Evolutionary conservation across 2,113 vertebrate genomes (phyloP).

Genomic region (Kryptolebias marmoratus): DNA sequence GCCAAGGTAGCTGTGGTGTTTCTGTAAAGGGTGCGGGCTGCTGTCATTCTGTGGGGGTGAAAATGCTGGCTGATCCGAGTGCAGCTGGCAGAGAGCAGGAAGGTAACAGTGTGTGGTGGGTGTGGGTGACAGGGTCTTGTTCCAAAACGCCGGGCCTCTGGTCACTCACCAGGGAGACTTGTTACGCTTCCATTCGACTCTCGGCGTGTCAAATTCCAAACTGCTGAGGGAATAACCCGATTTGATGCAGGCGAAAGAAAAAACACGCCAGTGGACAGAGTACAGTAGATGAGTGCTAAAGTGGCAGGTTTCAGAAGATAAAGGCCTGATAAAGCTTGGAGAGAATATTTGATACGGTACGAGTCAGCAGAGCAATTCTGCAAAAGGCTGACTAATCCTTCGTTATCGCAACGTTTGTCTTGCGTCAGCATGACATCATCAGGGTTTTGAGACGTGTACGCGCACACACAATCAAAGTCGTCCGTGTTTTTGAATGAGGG

Average conservation of each 20-base stretch:
- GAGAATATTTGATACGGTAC: conserved; percentile 42
- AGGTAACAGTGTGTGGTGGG: conserved; percentile 45
- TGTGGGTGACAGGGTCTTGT: conserved; percentile 53
- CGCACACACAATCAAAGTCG: conserved; percentile 35
- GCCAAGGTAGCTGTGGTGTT: not conserved
- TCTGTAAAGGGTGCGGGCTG: conserved; percentile 38
- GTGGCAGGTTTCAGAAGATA: conserved; percentile 47
- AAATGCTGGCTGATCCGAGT: conserved; percentile 40
- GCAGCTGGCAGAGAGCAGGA: conserved; percentile 40
- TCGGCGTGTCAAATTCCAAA: conserved; percentile 66
- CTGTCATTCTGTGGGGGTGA: conserved; percentile 23
- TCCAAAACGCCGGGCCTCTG: conserved; percentile 38
- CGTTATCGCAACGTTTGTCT: conserved; percentile 57
- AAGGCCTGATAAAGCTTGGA: conserved; percentile 43
- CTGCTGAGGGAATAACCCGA: conserved; percentile 53
- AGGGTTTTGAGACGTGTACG: conserved; percentile 37
- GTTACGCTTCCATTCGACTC: conserved; percentile 42
- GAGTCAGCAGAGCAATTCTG: conserved; percentile 39
- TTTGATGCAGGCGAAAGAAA: conserved; percentile 43
- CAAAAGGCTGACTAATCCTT: conserved; percentile 37
- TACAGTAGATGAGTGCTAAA: conserved; percentile 57
- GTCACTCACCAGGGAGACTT: conserved; percentile 39
- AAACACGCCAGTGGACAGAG: conserved; percentile 19
- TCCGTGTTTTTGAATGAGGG: conserved; percentile 22
- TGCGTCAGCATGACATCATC: conserved; percentile 42